These are phyloP conservation scores for Eupeodes luniger DNA, from an alignment of 2,888 invertebrate genomes.

Conservation along the genomic window DNA sequence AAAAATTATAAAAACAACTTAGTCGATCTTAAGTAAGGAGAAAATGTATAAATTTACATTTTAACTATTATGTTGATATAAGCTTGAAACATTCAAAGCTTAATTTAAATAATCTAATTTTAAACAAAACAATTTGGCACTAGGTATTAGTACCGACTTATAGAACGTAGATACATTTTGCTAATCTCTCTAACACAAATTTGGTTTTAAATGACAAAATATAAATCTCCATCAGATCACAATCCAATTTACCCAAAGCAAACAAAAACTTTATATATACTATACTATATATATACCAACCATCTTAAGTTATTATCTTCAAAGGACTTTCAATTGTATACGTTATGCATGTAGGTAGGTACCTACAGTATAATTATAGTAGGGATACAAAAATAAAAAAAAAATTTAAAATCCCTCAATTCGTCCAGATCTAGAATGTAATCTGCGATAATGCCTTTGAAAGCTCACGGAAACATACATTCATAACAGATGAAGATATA, in stretches of 20 bases:
- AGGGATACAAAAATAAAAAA: not conserved
- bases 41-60: no score
- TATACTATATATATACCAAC: not conserved
- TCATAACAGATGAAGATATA: slow-evolving; percentile 45
- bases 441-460: slow-evolving; percentile 24
- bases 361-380: not conserved
- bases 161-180: not conserved
- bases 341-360: no score
- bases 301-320: slow-evolving; percentile 6
- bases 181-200: not conserved
- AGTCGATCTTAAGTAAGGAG: no score
- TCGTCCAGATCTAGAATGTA: not conserved
- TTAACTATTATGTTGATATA: no score
- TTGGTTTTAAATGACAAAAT: not conserved
- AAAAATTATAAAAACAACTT: no score
- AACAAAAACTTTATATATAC: not conserved
- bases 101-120: no score
- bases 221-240: not conserved
- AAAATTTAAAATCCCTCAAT: not conserved
- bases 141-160: no score
- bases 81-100: no score
- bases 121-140: no score
- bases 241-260: not conserved
- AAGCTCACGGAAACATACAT: slow-evolving; percentile 51
- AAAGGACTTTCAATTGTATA: not conserved